Conservation (phyloP, 37 sponge, comb jelly and placozoan species). For the Spongia lamella region DNA sequence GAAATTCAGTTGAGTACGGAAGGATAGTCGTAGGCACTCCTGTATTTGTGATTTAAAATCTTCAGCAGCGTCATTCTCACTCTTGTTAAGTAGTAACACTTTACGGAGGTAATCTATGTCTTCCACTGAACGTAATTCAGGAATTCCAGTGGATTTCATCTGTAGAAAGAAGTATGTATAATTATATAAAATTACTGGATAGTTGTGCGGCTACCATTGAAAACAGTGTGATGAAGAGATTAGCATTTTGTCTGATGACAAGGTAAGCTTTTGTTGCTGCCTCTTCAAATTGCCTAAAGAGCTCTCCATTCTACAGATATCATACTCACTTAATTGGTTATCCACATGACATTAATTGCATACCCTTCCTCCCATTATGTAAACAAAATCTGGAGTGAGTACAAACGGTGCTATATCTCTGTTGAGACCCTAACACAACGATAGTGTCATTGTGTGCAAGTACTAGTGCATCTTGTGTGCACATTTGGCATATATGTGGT, state of each 20-base stretch:
- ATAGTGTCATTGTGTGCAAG: too few relatives aligned
- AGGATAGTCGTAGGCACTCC: conserved; percentile 67
- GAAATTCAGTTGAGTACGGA: conserved; percentile 83
- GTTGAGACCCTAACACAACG: conserved; percentile 56
- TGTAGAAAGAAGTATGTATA: conserved; percentile 12
- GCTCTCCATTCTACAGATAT: conserved; percentile 54
- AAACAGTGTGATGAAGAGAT: conserved; percentile 88
- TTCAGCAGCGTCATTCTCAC: conserved; percentile 63
- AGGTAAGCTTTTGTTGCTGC: conserved; percentile 79
- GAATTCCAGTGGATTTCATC: conserved; percentile 96
- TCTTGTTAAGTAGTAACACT: conserved; percentile 64
- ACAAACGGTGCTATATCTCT: conserved; percentile 96
- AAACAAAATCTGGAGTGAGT: conserved; percentile 93
- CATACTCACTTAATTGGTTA: too few relatives aligned
- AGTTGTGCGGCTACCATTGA: conserved; percentile 58
- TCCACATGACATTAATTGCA: conserved; percentile 14
- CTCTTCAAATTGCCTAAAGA: conserved; percentile 75
- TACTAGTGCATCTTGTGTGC: too few relatives aligned
- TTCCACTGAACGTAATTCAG: conserved; percentile 84
- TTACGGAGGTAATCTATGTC: conserved; percentile 79
- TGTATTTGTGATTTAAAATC: conserved; percentile 73
- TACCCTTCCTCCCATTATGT: conserved; percentile 91
- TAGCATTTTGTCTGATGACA: conserved; percentile 76
- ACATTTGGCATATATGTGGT: too few relatives aligned
- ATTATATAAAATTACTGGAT: neutral